Evolutionary conservation across 2,113 vertebrate species (phyloP), one percentile per base, ranked within the genome.

Genomic region (Xerus inauris): DNA sequence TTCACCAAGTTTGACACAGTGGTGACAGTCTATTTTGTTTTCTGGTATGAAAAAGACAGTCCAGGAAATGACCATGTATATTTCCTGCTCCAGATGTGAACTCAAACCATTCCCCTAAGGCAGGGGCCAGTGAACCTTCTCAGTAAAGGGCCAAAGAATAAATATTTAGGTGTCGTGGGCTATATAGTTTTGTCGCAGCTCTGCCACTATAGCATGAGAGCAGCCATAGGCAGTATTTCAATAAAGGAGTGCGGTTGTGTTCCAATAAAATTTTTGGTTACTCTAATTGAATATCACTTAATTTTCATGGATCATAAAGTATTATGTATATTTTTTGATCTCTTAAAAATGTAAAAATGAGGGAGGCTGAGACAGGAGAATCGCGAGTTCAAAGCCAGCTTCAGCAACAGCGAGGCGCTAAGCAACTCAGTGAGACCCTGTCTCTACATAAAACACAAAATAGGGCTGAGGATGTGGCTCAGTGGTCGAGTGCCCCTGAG

Each of bases 251-350:
- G 0, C 32, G 40, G 54, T 77, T 73, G 1, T 59, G 19, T 83
- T 89, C 64, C 42, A 83, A 0, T 67, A 76, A 76, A 72, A 26
- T 75, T 77, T 71, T n/a, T n/a, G 42, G 32, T 73, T 20, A 76
- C 51, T 86, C 40, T 89, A 73, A 79, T n/a, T 71, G 75, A 71
- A 24, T 75, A 87, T 47, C 51, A 54, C 35, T 79, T 62, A 62
- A 59, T 80, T 69, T 97, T 71, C 82, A 22, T 64, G 6, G 75
- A 28, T 77, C 79, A 47, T 89, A 51, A 92, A 40, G 24, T 84
- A 49, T 38, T 86, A 49, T 45, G 67, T 59, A 40, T n/a, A 28
- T 28, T 54, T 59, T 85, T 79, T 95, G 19, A 54, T 57, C n/a
- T 57, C 26, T 69, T 45, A 30, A 80, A 90, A 90, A n/a, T 49